Evolutionary conservation across 2,113 vertebrate genomes (phyloP).

Genomic region (Barnardius zonarius): DNA sequence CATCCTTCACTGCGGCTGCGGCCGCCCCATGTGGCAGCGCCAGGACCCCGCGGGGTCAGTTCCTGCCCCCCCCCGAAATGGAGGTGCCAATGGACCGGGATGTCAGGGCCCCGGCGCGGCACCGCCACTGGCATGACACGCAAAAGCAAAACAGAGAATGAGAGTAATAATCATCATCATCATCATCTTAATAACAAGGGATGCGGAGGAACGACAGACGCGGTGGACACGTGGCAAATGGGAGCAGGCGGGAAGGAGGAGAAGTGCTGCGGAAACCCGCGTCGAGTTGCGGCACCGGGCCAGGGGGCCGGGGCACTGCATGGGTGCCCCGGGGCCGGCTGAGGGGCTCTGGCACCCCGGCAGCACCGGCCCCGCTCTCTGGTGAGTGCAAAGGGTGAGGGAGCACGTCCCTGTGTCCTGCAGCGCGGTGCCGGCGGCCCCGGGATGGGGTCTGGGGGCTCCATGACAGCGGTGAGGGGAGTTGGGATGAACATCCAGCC

Average conservation of each 20-base stretch:
- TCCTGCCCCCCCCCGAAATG: background rate
- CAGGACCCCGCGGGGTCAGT: background rate
- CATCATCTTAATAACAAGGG: background rate
- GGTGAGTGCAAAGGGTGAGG: background rate
- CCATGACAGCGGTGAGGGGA: slow-evolving; percentile 27
- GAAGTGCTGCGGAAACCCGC: background rate
- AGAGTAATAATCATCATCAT: background rate
- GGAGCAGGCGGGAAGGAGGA: background rate
- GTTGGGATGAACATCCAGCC: slow-evolving; percentile 65
- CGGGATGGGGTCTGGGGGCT: background rate
- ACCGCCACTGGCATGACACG: background rate
- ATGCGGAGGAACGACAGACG: background rate
- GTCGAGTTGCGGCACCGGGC: background rate
- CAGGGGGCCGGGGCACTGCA: background rate
- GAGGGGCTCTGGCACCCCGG: background rate
- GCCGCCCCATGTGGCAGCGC: background rate
- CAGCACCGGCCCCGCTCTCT: background rate
- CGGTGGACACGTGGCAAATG: background rate
- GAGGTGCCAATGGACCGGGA: background rate
- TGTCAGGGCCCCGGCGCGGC: background rate
- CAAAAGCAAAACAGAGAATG: background rate
- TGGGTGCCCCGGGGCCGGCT: background rate
- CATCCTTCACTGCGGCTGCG: background rate
- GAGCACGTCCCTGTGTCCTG: slow-evolving; percentile 1
- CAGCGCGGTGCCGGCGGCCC: background rate